These are phyloP conservation scores for Latheticus oryzae DNA, from an alignment of 2,888 invertebrate genomes.

Conservation along the genomic window DNA sequence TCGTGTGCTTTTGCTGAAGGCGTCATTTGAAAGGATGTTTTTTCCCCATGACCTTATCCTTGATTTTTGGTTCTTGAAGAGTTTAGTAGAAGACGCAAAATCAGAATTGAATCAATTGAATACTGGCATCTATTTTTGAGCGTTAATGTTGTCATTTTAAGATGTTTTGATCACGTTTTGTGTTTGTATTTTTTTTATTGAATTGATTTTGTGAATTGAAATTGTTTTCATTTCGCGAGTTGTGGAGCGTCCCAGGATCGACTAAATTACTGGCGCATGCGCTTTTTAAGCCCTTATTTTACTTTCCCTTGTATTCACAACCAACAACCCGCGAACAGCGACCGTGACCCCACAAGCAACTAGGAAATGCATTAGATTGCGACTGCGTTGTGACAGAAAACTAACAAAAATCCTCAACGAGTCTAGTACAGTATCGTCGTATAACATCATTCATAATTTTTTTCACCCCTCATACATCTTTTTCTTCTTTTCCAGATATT, in stretches of 20 bases:
- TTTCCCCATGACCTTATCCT: constrained; percentile 7
- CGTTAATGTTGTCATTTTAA: background rate
- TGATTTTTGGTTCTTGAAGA: too few species aligned
- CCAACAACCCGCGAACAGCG: constrained; percentile 49
- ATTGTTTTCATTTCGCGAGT: constrained; percentile 41
- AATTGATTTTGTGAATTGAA: constrained; percentile 36
- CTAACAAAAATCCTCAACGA: constrained; percentile 14
- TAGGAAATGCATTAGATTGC: constrained; percentile 63
- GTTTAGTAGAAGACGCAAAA: too few species aligned
- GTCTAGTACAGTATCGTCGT: constrained; percentile 13
- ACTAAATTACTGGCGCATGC: constrained; percentile 49
- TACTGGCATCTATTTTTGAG: background rate
- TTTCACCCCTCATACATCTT: constrained; percentile 11
- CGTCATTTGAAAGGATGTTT: background rate
- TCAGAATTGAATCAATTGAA: too few species aligned
- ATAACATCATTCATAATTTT: background rate
- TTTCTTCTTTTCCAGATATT: constrained; percentile 58
- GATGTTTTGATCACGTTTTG: constrained; percentile 8
- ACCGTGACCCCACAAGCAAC: constrained; percentile 60
- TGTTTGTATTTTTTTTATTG: constrained; percentile 3
- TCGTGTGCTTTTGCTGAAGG: background rate
- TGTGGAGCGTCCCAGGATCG: constrained; percentile 49
- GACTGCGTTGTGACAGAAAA: constrained; percentile 43
- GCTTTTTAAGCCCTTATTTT: constrained; percentile 43
- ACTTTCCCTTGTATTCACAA: constrained; percentile 50